Evolutionary conservation across 2,797 vertebrate genomes (phyloP).

Genomic region (Takifugu ocellatus): DNA sequence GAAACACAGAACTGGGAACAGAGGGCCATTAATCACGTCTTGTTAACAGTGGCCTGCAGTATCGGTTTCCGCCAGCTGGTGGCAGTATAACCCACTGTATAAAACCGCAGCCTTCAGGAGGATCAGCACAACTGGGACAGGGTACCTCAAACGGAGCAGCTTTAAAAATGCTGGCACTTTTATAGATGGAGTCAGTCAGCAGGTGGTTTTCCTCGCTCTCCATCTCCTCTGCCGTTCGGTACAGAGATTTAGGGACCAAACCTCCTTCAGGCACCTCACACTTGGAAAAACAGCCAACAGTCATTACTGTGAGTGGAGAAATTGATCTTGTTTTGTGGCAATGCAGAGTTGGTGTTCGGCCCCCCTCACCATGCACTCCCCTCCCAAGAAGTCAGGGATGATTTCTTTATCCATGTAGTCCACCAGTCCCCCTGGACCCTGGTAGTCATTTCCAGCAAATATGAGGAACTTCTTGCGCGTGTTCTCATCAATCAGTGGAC

Average conservation of each 20-base stretch:
- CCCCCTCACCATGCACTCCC: constrained; percentile 84
- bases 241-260: constrained; percentile 89
- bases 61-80: constrained; percentile 38
- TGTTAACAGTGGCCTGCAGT: constrained; percentile 13
- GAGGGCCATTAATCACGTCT: not conserved
- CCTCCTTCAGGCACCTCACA: constrained; percentile 93
- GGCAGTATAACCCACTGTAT: constrained; percentile 37
- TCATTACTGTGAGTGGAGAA: not conserved
- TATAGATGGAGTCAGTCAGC: constrained; percentile 92
- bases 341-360: not conserved
- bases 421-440: constrained; percentile 88
- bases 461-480: constrained; percentile 93
- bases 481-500: constrained; percentile 96
- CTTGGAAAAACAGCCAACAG: constrained; percentile 50
- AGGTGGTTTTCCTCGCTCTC: constrained; percentile 86
- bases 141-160: constrained; percentile 91
- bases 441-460: constrained; percentile 94
- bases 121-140: not conserved
- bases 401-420: constrained; percentile 90
- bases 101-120: not conserved
- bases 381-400: constrained; percentile 91
- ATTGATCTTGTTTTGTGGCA: too few species aligned
- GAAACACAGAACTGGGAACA: constrained; percentile 8
- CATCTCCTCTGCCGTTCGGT: constrained; percentile 88
- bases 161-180: constrained; percentile 91